Evolutionary conservation across 2,888 invertebrate species (phyloP).

Genomic region (Drosophila antonietae): DNA sequence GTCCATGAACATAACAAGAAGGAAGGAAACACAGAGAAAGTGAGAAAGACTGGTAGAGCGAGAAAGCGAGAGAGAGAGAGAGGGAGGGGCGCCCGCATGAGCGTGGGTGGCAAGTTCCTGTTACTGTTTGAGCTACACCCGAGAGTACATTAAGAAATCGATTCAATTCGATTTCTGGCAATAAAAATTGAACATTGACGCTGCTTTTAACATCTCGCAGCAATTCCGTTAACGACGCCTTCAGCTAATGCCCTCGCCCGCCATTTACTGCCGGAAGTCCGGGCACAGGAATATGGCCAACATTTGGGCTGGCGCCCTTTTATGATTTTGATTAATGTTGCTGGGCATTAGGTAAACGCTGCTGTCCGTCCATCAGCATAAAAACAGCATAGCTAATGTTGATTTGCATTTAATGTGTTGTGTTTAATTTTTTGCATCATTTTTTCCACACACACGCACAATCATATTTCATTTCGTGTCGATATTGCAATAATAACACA

Average conservation of each 20-base stretch:
- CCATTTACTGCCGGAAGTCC: conserved; percentile 40
- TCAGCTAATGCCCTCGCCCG: conserved; percentile 39
- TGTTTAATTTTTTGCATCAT: conserved; percentile 62
- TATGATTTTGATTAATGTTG: conserved; percentile 78
- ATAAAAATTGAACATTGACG: conserved; percentile 75
- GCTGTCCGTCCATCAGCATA: conserved; percentile 69
- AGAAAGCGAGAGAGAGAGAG: neutral
- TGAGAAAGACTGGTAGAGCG: neutral
- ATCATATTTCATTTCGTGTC: conserved; percentile 37
- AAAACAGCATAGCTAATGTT: conserved; percentile 63
- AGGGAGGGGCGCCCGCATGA: neutral
- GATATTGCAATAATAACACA: neutral
- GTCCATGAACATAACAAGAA: conserved; percentile 8
- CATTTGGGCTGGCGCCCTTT: conserved; percentile 48
- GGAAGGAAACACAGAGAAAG: neutral
- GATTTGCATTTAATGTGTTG: conserved; percentile 77
- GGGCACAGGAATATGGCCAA: conserved; percentile 7
- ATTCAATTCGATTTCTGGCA: conserved; percentile 67
- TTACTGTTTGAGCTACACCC: conserved; percentile 28
- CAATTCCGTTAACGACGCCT: conserved; percentile 45
- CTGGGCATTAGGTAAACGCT: conserved; percentile 63
- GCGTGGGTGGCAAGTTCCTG: conserved; percentile 23
- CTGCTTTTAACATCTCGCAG: conserved; percentile 31
- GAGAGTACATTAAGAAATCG: conserved; percentile 73
- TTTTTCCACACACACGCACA: neutral